Evolutionary conservation across 1,140 invertebrate genomes (phyloP).

Genomic region (Spodoptera litura): DNA sequence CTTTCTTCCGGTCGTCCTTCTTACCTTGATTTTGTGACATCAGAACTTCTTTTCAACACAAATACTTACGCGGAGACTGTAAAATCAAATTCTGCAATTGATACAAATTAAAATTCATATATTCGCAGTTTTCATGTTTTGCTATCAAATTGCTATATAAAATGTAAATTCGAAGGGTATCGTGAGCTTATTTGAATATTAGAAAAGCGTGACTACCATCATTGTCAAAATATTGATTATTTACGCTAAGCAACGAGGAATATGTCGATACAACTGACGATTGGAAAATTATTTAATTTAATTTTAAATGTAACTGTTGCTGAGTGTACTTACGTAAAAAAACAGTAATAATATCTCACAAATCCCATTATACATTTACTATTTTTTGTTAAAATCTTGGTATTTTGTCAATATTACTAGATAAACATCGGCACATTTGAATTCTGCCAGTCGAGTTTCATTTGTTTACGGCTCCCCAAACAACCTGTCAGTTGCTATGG

Average conservation of each 20-base stretch:
- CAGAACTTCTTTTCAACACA: conserved; percentile 31
- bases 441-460: conserved; percentile 67
- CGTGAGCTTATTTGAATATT: conserved; percentile 70
- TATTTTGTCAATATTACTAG: conserved; percentile 47
- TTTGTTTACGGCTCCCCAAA: conserved; percentile 81
- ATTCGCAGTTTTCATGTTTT: conserved; percentile 38
- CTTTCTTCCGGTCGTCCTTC: conserved; percentile 73
- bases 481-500: conserved; percentile 70
- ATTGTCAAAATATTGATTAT: conserved; percentile 73
- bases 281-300: background rate
- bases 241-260: conserved; percentile 69
- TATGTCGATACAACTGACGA: conserved; percentile 53
- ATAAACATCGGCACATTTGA: conserved; percentile 55
- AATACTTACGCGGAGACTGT: conserved; percentile 45
- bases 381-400: conserved; percentile 29
- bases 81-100: conserved; percentile 59
- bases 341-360: conserved; percentile 50
- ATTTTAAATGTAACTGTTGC: conserved; percentile 31
- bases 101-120: conserved; percentile 49
- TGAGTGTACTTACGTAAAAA: conserved; percentile 55
- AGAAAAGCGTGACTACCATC: conserved; percentile 64
- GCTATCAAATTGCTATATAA: conserved; percentile 41
- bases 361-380: conserved; percentile 53
- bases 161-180: conserved; percentile 68
- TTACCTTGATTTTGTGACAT: conserved; percentile 74